phyloP scores from a whole-genome alignment of 2,113 vertebrate species.

The Motacilla tschutschensis region DNA sequence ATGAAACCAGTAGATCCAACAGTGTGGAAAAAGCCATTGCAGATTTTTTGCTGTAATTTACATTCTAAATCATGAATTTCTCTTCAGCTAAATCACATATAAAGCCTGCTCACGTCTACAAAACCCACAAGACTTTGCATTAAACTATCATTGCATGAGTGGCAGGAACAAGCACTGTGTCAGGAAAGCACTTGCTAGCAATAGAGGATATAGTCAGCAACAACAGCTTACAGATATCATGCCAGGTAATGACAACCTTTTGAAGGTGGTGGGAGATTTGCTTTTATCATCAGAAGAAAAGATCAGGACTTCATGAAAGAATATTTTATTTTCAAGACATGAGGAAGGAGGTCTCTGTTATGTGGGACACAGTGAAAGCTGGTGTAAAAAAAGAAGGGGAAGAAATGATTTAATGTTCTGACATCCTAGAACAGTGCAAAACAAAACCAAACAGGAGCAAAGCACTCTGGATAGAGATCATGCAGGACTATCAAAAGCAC shows the following conservation, averaged over 20 bases:
- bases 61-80: neutral
- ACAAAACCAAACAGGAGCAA: neutral
- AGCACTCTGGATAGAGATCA: accelerated
- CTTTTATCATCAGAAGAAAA: neutral
- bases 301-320: neutral
- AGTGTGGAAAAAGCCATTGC: neutral
- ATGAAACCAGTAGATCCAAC: neutral
- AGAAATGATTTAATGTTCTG: neutral
- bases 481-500: neutral
- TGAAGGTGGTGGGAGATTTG: neutral
- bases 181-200: neutral
- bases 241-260: neutral
- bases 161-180: neutral
- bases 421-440: neutral
- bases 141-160: neutral
- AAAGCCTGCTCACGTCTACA: neutral
- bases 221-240: neutral
- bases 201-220: neutral
- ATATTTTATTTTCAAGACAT: neutral
- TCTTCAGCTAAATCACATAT: neutral
- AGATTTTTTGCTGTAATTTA: neutral
- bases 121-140: neutral
- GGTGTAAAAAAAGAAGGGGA: neutral
- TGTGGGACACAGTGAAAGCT: neutral
- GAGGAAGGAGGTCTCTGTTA: neutral